Base-by-base conservation (phyloP, 1,140 invertebrate species). In the Apocrypta bakeri region DNA sequence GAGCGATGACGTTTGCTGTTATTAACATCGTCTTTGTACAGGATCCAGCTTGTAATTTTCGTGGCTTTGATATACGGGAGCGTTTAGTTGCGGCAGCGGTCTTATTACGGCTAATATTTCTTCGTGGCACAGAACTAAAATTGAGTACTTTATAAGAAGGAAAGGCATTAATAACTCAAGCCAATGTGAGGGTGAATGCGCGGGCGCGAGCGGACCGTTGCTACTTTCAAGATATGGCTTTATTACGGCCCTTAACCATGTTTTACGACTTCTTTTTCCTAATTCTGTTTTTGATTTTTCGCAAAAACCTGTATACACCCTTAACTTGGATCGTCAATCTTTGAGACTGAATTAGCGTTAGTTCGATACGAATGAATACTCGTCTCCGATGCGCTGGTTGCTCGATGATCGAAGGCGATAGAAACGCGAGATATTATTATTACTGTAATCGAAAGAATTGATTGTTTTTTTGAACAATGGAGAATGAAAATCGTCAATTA, bases 71-170 rank as follows among this genome's bases (percentile, higher is more conserved):
- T 88, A 86, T 88, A 88, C 82, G 86, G 81, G 64, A 64, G 75
- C 83, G 85, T 87, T 84, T 85, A 85, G 86, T 87, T 83, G 85
- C 81, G 75, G 73, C 83, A 78, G 71, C 84, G 61, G 83, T 84
- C 86, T 86, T 88, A 88, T 88, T 87, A 87, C 85, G 82, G 78
- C 86, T 86, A 87, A 88, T 88, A 88, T 86, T 88, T 88, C 86
- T 87, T 83, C 82, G 24, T 69, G 82, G 83, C 81, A 84, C 84
- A 84, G 85, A 88, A 86, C 87, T 85, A 85, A 89, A 88, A 88
- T 89, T 88, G 87, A 88, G 87, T 86, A 86, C 86, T 87, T 88
- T 87, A 87, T 88, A 88, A 88, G 69, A 86, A 85, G 85, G 85
- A 76, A 82, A 81, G 72, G 66, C 69, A 82, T 85, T 85, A 82